Evolutionary conservation across 2,113 vertebrate species (phyloP).

Genomic region (Centropus bengalensis): DNA sequence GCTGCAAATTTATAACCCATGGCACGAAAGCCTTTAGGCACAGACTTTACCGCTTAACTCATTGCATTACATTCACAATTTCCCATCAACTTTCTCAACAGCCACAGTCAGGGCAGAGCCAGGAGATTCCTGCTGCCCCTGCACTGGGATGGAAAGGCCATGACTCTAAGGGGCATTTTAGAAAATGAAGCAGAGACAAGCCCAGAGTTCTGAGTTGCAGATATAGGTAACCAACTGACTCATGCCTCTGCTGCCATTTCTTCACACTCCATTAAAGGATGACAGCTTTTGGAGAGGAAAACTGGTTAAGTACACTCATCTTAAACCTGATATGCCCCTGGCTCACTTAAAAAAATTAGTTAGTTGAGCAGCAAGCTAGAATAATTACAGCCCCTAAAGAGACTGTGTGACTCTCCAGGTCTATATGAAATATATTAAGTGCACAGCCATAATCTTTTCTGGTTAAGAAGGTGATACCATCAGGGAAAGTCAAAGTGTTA

Average conservation of each 20-base stretch:
- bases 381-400: background rate
- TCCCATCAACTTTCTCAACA: background rate
- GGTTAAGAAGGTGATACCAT: background rate
- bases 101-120: background rate
- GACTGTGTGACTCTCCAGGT: background rate
- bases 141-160: background rate
- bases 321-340: background rate
- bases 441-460: background rate
- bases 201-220: background rate
- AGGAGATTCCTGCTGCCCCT: background rate
- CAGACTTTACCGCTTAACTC: background rate
- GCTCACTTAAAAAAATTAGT: background rate
- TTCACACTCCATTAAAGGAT: background rate
- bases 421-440: background rate
- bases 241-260: background rate
- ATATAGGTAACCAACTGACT: background rate
- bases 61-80: background rate
- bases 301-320: background rate
- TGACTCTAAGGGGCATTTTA: fast-evolving
- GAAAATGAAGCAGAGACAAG: background rate
- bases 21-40: background rate
- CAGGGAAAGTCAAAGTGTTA: slow-evolving; percentile 2
- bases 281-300: background rate
- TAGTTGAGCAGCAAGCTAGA: background rate
- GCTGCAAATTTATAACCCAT: background rate